Evolutionary conservation across 2,113 vertebrate species (phyloP).

Genomic region (Nothobranchius furzeri): DNA sequence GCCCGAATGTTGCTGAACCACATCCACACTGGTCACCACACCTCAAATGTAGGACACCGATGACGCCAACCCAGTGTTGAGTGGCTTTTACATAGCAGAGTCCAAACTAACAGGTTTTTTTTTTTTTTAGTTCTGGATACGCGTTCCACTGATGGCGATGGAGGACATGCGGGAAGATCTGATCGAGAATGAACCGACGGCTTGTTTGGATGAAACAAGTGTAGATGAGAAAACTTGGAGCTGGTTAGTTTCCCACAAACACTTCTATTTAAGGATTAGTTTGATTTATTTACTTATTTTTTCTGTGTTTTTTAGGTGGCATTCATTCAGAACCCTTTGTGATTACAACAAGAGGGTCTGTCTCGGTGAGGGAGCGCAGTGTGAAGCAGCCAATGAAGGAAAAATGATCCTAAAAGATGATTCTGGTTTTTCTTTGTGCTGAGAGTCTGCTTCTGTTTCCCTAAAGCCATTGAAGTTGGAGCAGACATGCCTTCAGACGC

Average conservation of each 20-base stretch:
- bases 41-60: constrained; percentile 81
- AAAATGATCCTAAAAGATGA: constrained; percentile 6
- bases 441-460: constrained; percentile 2
- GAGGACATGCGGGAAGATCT: constrained; percentile 88
- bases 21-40: constrained; percentile 90
- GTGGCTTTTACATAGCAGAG: not conserved
- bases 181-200: constrained; percentile 82
- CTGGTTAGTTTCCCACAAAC: constrained; percentile 76
- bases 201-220: constrained; percentile 68
- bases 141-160: constrained; percentile 84
- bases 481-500: constrained; percentile 86
- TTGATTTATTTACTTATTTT: constrained; percentile 24
- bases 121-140: constrained; percentile 87
- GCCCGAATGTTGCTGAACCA: constrained; percentile 89
- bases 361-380: constrained; percentile 81
- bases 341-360: constrained; percentile 94
- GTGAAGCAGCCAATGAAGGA: not conserved
- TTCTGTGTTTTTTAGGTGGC: constrained; percentile 82
- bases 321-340: constrained; percentile 90
- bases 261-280: constrained; percentile 3
- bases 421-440: constrained; percentile 10
- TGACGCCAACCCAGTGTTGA: not conserved
- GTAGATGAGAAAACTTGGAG: constrained; percentile 86
- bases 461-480: constrained; percentile 86
- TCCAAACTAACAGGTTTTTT: constrained; percentile 5